Percentiles rank a stretch among this genome's conserved stretches.
phyloP scores from a whole-genome alignment of 2,113 vertebrate species.

The Ophthalmolycus amberensis region DNA sequence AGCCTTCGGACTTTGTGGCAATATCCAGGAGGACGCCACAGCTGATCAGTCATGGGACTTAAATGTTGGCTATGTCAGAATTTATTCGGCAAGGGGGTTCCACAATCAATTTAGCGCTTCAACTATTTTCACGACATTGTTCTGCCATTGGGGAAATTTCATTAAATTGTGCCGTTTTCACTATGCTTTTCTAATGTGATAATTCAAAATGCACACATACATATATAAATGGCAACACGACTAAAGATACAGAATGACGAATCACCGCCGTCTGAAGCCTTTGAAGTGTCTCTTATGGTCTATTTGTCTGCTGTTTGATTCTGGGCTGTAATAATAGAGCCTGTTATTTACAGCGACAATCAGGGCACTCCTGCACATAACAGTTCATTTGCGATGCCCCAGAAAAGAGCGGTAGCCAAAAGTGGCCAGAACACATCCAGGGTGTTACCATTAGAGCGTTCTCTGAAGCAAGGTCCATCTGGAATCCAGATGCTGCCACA shows the following conservation, averaged over 20 bases:
- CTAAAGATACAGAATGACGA: not conserved
- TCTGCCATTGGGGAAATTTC: not conserved
- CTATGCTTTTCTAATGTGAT: not conserved
- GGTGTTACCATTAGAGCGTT: conserved; percentile 39
- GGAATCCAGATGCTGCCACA: conserved; percentile 53
- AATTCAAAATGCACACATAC: not conserved
- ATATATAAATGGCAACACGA: too few relatives aligned
- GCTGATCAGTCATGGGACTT: not conserved
- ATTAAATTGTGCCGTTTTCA: not conserved
- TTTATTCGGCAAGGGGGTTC: not conserved
- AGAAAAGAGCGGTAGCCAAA: conserved; percentile 44
- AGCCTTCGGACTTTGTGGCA: not conserved
- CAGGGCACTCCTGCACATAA: conserved; percentile 51
- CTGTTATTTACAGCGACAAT: conserved; percentile 60
- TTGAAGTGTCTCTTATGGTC: conserved; percentile 2
- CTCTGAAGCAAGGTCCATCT: conserved; percentile 45
- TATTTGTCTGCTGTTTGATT: conserved; percentile 26
- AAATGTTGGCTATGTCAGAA: not conserved
- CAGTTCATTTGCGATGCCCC: conserved; percentile 59
- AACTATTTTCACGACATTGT: not conserved
- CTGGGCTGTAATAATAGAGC: conserved; percentile 39
- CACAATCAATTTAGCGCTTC: too few relatives aligned
- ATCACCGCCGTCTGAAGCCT: conserved; percentile 1
- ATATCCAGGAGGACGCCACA: not conserved
- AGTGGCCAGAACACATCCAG: conserved; percentile 25